Percentiles rank a stretch among this genome's conserved stretches.
These are phyloP conservation scores for Motacilla tschutschensis DNA, from an alignment of 2,113 vertebrate genomes.

Conservation along the genomic window DNA sequence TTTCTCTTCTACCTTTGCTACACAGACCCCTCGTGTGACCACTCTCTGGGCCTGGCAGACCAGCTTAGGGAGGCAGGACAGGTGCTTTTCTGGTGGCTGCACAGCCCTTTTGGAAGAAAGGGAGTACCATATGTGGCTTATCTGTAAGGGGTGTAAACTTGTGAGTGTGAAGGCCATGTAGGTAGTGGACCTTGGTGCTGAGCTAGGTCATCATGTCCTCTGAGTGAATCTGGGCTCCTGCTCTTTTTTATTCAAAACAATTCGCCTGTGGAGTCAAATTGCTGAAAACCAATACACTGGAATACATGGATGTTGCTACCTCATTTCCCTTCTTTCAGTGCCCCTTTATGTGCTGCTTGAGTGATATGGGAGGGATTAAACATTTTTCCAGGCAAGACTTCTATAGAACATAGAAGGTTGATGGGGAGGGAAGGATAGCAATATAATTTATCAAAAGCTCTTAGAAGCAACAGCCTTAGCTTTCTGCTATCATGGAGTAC, in stretches of 20 bases:
- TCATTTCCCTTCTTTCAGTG: slow-evolving; percentile 25
- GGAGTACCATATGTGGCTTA: not conserved
- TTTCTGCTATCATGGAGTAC: slow-evolving; percentile 15
- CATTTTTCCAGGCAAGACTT: slow-evolving; percentile 38
- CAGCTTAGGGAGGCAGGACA: not conserved
- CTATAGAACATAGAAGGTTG: slow-evolving; percentile 44
- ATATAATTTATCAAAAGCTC: slow-evolving; percentile 60
- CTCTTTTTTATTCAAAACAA: slow-evolving; percentile 3
- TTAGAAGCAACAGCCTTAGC: slow-evolving; percentile 41
- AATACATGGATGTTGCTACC: not conserved
- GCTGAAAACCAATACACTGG: slow-evolving; percentile 11
- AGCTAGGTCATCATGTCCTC: not conserved
- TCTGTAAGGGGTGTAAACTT: not conserved
- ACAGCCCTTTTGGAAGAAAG: not conserved
- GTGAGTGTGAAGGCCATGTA: accelerated
- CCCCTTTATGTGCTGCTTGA: slow-evolving; percentile 21
- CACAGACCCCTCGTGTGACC: not conserved
- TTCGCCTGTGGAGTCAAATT: not conserved
- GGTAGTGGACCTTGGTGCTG: not conserved
- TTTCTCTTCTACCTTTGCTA: not conserved
- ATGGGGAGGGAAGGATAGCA: slow-evolving; percentile 20
- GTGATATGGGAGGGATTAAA: slow-evolving; percentile 23
- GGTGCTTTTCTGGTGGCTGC: not conserved
- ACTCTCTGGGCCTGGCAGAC: not conserved
- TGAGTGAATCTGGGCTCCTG: not conserved